Base-by-base conservation (phyloP, 1,140 invertebrate species). In the Drosophila ficusphila region DNA sequence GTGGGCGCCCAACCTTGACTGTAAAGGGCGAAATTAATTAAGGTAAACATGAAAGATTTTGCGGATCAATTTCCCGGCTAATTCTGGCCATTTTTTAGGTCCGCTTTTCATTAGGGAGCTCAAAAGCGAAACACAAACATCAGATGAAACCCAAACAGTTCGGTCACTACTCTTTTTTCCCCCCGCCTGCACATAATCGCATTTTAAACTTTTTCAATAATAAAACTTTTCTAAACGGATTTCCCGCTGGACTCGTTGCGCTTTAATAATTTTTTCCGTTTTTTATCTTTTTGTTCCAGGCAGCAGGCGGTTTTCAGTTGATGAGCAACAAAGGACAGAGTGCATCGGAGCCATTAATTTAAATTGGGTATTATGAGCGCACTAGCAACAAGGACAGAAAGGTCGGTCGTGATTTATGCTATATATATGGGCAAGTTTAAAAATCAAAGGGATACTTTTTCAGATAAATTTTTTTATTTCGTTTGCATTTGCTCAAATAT, bases 131-230 rank as follows among this genome's bases (percentile, higher is more conserved):
- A 27, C 33, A 39, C 42, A 49, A 27, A 41, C 41, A 34, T 51
- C 14, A 33, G 42, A 25, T 27, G 18, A 34, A 41, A 16, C 38
- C 68, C 53, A 21, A 42, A 52, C 39, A 21, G 38, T 8, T n/a
- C 3, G 18, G 38, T 14, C 18, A 29, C 44, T 14, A 18, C 23
- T 12, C 27, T 33, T 31, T 31, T 38, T 27, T 25, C 27, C 14
- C 21, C 11, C 33, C 7, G 16, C 23, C n/a, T n/a, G 29, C 72
- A 77, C 46, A 88, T 88, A 88, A 88, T 88, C 82, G 83, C 83
- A 88, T 88, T 88, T 89, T 82, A 64, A 88, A 88, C 82, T 88
- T 88, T 88, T 88, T 88, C 83, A 88, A 88, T 88, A 88, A 82
- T 76, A 82, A 88, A 88, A 76, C 76, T 86, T 88, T 88, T 51